Percentiles rank a stretch among this genome's conserved stretches.
Conservation (phyloP, 2,797 vertebrate species). For the Mareca strepera region DNA sequence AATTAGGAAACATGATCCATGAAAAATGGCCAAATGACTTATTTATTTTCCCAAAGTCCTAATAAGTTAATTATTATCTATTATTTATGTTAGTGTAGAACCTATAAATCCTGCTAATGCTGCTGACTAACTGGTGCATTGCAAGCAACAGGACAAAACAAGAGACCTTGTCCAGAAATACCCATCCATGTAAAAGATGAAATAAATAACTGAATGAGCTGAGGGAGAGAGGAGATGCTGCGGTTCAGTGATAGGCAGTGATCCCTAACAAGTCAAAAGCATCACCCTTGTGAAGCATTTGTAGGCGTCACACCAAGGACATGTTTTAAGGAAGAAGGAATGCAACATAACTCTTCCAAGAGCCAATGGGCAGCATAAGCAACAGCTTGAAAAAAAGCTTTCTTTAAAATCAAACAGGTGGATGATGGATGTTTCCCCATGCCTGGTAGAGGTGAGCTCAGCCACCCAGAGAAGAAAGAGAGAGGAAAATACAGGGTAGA, state of each 20-base stretch:
- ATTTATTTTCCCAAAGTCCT: not conserved
- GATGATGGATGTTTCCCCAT: not conserved
- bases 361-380: not conserved
- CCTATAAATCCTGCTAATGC: not conserved
- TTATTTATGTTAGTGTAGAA: not conserved
- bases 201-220: slow-evolving; percentile 4
- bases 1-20: not conserved
- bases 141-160: not conserved
- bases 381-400: not conserved
- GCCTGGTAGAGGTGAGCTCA: slow-evolving; percentile 23
- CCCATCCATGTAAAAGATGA: not conserved
- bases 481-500: not conserved
- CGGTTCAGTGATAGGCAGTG: not conserved
- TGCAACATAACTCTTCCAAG: not conserved
- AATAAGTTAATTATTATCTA: not conserved
- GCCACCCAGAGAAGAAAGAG: not conserved
- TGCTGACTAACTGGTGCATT: not conserved
- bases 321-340: not conserved
- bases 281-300: not conserved
- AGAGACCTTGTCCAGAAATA: not conserved
- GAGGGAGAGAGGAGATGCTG: not conserved
- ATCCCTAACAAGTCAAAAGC: not conserved
- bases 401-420: not conserved
- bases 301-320: not conserved
- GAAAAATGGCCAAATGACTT: not conserved